Base-by-base conservation (phyloP, 1,140 invertebrate genomes). In the Coenobita brevimanus region DNA sequence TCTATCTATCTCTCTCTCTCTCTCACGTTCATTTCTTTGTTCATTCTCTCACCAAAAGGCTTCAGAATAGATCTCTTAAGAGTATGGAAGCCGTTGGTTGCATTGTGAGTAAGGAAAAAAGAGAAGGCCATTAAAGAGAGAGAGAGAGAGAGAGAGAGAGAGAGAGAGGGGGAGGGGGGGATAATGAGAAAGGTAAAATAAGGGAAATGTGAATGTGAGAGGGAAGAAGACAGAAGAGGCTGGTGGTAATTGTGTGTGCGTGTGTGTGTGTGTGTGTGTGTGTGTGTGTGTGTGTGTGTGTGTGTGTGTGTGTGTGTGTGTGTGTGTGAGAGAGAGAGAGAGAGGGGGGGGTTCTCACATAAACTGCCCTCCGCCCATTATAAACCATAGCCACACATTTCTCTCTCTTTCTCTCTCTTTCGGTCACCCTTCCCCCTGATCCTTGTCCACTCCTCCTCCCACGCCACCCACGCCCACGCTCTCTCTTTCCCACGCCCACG, bases 311-410 rank as follows among this genome's bases (percentile, higher is more conserved):
- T 71, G 24, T 17, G 27, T n/a, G 27, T 62, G 8, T 17, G 24
- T 24, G 36, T 33, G 76, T 30, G 50, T 30, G 76, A 38, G n/a
- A 60, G 76, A 57, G 33, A 54, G 43, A n/a, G 21, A 60, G 76
- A 10, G 50, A 36, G 76, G 27, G 46, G 30, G n/a, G 30, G 54
- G 81, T 83, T 83, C 81, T 57, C 81, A 83, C 81, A 83, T 83
- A 83, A 83, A 83, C 81, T 84, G 82, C 57, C 82, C 69, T 33
- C 1, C 46, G 38, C 6, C 82, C 27, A 86, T 80, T 80, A 86
- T 57, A 60, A 86, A 73, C 84, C 36, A 38, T 79, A 75, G 46
- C 75, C 75, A 38, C 75, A 86, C n/a, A n/a, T n/a, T n/a, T n/a
- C n/a, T n/a, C n/a, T n/a, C n/a, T n/a, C n/a, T n/a, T 67, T 80